Evolutionary conservation across 1,140 invertebrate species (phyloP).

Genomic region (Lepidurus arcticus): DNA sequence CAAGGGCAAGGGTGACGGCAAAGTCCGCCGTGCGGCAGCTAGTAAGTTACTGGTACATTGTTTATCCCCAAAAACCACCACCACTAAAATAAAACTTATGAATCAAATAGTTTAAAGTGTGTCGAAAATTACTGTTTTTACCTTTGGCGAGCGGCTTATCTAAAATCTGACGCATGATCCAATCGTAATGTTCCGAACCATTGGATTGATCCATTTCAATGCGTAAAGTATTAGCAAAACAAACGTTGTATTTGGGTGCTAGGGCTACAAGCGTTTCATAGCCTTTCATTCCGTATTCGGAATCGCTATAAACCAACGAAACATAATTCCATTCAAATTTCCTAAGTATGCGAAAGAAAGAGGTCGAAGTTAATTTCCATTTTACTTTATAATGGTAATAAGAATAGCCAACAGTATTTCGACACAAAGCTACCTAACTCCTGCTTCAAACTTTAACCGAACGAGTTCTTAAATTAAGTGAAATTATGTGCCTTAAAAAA

Average conservation of each 20-base stretch:
- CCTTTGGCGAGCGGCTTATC: constrained; percentile 41
- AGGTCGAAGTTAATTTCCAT: neutral
- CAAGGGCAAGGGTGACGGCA: constrained; percentile 36
- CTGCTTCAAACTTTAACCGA: too few relatives aligned
- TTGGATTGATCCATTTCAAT: neutral
- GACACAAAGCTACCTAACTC: too few relatives aligned
- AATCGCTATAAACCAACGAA: constrained; percentile 55
- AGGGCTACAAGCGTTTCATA: constrained; percentile 50
- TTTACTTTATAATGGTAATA: neutral
- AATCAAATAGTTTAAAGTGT: neutral
- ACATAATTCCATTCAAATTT: constrained; percentile 54
- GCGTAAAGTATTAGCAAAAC: constrained; percentile 45
- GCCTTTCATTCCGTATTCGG: constrained; percentile 49
- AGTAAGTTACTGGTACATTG: constrained; percentile 45
- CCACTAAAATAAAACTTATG: constrained; percentile 44
- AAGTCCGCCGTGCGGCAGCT: constrained; percentile 43
- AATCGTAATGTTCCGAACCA: constrained; percentile 43
- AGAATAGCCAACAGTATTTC: neutral
- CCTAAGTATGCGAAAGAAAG: constrained; percentile 41
- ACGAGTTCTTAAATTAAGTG: too few relatives aligned
- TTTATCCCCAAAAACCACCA: constrained; percentile 53
- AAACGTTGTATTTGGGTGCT: constrained; percentile 50
- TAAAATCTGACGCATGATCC: constrained; percentile 45
- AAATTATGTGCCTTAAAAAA: too few relatives aligned
- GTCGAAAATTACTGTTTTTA: constrained; percentile 7